Percentiles rank a stretch among this genome's conserved stretches.
Evolutionary conservation across 2,888 invertebrate species (phyloP).

Genomic region (Mamestra brassicae): DNA sequence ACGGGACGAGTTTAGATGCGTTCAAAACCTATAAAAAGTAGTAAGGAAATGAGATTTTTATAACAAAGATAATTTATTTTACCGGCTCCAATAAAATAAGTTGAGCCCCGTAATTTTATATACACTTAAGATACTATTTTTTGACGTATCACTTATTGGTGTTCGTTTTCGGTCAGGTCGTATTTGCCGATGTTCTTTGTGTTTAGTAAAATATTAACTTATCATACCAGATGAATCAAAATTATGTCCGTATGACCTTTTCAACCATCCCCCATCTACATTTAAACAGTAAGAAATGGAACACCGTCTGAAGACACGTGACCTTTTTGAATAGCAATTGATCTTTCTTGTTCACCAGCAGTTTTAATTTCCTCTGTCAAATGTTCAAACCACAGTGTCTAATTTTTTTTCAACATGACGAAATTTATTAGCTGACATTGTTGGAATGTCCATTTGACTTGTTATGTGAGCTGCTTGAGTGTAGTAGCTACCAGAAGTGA

Average conservation of each 20-base stretch:
- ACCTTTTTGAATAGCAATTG: neutral
- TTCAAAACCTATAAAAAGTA: too few relatives aligned
- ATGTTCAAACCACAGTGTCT: neutral
- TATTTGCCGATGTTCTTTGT: too few relatives aligned
- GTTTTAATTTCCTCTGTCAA: conserved; percentile 9
- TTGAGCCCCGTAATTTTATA: too few relatives aligned
- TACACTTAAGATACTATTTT: too few relatives aligned
- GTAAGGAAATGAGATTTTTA: too few relatives aligned
- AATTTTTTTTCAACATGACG: neutral
- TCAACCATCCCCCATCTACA: neutral
- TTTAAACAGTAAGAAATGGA: neutral
- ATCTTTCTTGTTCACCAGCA: conserved; percentile 9
- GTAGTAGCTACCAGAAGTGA: neutral
- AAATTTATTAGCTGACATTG: conserved; percentile 10
- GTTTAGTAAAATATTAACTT: neutral
- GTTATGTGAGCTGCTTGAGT: conserved; percentile 2
- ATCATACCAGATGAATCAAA: neutral
- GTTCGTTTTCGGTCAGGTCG: too few relatives aligned
- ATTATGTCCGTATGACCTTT: neutral
- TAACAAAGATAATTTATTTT: too few relatives aligned
- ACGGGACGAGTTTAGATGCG: too few relatives aligned
- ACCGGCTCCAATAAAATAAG: too few relatives aligned
- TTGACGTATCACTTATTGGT: too few relatives aligned
- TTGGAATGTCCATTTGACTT: conserved; percentile 6
- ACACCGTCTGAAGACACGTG: conserved; percentile 1